These are phyloP conservation scores for Varroa destructor DNA, from an alignment of 1,140 invertebrate species.

Conservation along the genomic window DNA sequence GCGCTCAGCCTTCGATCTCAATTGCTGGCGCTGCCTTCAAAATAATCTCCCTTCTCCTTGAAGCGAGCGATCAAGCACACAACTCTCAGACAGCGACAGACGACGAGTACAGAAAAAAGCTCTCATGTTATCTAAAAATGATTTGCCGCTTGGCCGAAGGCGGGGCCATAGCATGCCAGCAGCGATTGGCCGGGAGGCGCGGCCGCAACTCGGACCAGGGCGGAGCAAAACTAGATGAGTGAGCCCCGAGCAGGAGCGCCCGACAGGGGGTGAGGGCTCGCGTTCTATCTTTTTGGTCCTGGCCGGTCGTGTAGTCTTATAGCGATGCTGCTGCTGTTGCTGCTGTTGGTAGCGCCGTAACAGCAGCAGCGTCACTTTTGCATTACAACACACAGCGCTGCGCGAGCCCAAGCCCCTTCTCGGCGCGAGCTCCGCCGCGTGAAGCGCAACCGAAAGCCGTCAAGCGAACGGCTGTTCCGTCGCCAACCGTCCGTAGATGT, in stretches of 20 bases:
- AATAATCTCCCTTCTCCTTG: slow-evolving; percentile 24
- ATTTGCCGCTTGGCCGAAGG: slow-evolving; percentile 25
- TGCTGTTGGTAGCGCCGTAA: neutral
- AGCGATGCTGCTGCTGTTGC: neutral
- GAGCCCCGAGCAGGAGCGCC: too few species aligned
- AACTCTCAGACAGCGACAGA: slow-evolving; percentile 22
- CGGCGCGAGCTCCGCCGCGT: too few species aligned
- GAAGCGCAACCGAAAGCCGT: too few species aligned
- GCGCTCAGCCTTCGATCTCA: slow-evolving; percentile 1
- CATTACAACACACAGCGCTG: too few species aligned
- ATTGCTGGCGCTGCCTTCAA: slow-evolving; percentile 22
- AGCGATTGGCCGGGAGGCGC: neutral
- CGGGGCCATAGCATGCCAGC: neutral
- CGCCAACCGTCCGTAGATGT: too few species aligned
- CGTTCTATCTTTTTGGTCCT: neutral
- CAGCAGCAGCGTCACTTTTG: neutral
- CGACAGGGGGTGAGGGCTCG: neutral
- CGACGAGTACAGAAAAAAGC: slow-evolving; percentile 28
- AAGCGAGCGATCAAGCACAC: neutral
- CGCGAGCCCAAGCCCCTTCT: too few species aligned
- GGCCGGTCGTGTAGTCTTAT: neutral
- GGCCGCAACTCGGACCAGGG: neutral
- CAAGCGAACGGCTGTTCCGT: too few species aligned
- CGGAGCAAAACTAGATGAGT: neutral
- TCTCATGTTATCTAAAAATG: slow-evolving; percentile 29